Percentiles rank a stretch among this genome's conserved stretches.
phyloP scores from a whole-genome alignment of 2,113 vertebrate genomes.

The Thamnaconus septentrionalis region DNA sequence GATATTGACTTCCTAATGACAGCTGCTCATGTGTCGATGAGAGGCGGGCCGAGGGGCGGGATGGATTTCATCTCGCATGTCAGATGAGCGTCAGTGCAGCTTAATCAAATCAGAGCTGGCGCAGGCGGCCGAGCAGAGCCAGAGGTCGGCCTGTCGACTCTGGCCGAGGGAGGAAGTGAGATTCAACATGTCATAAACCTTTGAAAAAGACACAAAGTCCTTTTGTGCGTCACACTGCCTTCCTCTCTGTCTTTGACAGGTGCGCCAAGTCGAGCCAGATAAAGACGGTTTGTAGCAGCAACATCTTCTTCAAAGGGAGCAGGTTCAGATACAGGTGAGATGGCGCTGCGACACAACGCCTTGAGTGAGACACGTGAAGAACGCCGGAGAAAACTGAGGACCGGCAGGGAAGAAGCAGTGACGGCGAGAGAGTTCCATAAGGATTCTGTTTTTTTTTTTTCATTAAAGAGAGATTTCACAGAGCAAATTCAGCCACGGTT shows the following conservation, averaged over 20 bases:
- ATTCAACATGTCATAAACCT: slow-evolving; percentile 16
- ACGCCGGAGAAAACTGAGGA: too few species aligned
- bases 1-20: slow-evolving; percentile 31
- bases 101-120: slow-evolving; percentile 64
- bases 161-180: slow-evolving; percentile 1
- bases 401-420: too few species aligned
- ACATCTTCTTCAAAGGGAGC: slow-evolving; percentile 98
- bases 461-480: too few species aligned
- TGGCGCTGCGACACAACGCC: too few species aligned
- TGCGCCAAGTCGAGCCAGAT: slow-evolving; percentile 99
- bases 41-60: slow-evolving; percentile 22
- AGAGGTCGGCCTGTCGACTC: slow-evolving; percentile 17
- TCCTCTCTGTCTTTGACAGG: slow-evolving; percentile 69
- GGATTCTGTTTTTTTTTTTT: too few species aligned
- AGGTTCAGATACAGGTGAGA: slow-evolving; percentile 94
- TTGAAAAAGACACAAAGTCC: not conserved
- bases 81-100: slow-evolving; percentile 49
- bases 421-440: too few species aligned
- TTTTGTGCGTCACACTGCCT: too few species aligned
- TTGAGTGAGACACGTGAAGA: too few species aligned
- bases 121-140: slow-evolving; percentile 44
- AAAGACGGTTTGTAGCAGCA: slow-evolving; percentile 96
- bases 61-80: slow-evolving; percentile 51
- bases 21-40: slow-evolving; percentile 42
- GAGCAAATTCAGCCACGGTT: too few species aligned